Base-by-base conservation (phyloP, 2,113 vertebrate genomes). In the Corythornis madagascariensis region DNA sequence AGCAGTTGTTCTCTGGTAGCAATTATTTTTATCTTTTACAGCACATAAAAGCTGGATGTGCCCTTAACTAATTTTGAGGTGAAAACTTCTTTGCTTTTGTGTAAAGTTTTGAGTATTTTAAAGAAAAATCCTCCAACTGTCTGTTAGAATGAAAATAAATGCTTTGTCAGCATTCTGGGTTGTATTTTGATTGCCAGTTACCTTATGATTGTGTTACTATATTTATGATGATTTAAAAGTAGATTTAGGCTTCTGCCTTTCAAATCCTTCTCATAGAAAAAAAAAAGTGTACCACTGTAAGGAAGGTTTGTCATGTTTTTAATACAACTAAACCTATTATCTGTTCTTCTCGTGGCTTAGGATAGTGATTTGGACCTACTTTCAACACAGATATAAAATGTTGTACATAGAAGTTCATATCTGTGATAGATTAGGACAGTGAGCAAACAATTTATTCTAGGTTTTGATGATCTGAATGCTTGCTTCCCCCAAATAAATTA, bases 61-160 rank as follows among this genome's bases (percentile, higher is more conserved):
- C 72, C 35, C 56, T 31, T 76, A 84, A 72, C 59, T 59, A 77
- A 87, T 87, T 50, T 56, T 69, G 33, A 87, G 50, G 52, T 86
- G 60, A 73, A 94, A 85, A 67, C 26, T 24, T 69, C 25, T 74
- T 75, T 78, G 52, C 16, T 66, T 56, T 77, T 80, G 14, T 63
- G 40, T 63, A 33, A 92, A 79, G 17, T 26, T 87, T 87, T 48
- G 15, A 71, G 16, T 25, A 50, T 75, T 78, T 91, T 45, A 57
- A 63, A 59, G 56, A 85, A 86, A 89, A 91, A 31, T 55, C 26
- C 31, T 80, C 11, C 59, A 70, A 16, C 33, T 57, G 16, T 74
- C 60, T 29, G 16, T 71, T 85, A 83, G 21, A 92, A 71, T 56
- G 17, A 45, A 79, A 72, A 89, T 38, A 38, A 88, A 66, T 11